Base-by-base conservation (phyloP, 2,888 invertebrate species). In the Tromatobia lineatoria region DNA sequence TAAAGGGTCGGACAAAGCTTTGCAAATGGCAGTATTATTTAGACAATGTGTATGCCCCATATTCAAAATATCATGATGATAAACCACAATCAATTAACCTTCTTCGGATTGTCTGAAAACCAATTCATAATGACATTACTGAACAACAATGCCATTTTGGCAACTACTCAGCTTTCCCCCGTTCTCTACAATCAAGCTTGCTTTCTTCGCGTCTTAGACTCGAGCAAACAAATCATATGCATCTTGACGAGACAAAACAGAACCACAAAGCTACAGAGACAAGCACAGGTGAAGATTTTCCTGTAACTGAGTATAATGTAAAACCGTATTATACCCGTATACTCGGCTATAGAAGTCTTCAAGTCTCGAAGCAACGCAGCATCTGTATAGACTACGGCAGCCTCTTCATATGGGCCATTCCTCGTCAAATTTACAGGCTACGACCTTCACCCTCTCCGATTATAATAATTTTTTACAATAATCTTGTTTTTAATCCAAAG, bases 321-420 rank as follows among this genome's bases (percentile, higher is more conserved):
- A 18, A 15, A 59, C 77, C 34, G 25, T 66, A 47, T 75, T 71
- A 57, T 50, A 45, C 42, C 57, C 25, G 70, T 45, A 18, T 18
- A 50, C 47, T 59, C 11, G 20, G n/a, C 7, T n/a, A 18, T 34
- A 20, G 64, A 64, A 57, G 75, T 59, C 34, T 52, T 23, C 54
- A 69, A 71, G 67, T 50, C 47, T 34, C 25, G 80, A 15, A 20
- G 77, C 52, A 45, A 74, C 66, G 64, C 69, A 78, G 73, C 80
- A 77, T 80, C 80, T 50, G 54, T 18, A 61, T 57, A 74, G 61
- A 54, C 47, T 78, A 64, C 52, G 78, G 54, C 64, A 75, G 57
- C 70, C 82, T 15, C 29, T n/a, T 15, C 59, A 29, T 3, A 29
- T 4, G 29, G 29, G 29, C 29, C 29, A 29, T 29, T 29, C 29